Evolutionary conservation across 2,888 invertebrate genomes (phyloP).

Genomic region (Habroteleia sp.): DNA sequence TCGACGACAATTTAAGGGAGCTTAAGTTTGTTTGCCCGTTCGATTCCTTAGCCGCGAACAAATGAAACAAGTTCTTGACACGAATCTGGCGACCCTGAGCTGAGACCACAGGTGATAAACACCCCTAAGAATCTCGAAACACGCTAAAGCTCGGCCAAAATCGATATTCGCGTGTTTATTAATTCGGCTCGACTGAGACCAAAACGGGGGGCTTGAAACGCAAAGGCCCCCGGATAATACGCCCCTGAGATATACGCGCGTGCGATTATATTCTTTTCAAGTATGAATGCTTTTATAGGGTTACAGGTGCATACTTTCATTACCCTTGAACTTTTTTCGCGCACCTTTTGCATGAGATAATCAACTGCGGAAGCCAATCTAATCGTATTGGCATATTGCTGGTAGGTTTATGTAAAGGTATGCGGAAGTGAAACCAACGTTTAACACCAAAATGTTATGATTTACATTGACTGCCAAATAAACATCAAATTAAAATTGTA

Average conservation of each 20-base stretch:
- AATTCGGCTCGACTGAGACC: slow-evolving; percentile 11
- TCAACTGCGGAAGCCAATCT: slow-evolving; percentile 22
- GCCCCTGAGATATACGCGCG: slow-evolving; percentile 57
- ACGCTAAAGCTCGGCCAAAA: slow-evolving; percentile 68
- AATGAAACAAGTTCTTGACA: slow-evolving; percentile 73
- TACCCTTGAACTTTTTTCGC: slow-evolving; percentile 61
- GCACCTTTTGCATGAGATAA: slow-evolving; percentile 52
- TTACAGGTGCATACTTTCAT: slow-evolving; percentile 44
- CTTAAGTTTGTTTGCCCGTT: slow-evolving; percentile 25
- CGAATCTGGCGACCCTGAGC: slow-evolving; percentile 76
- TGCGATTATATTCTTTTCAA: slow-evolving; percentile 47
- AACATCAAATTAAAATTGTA: no score
- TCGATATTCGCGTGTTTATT: slow-evolving; percentile 56
- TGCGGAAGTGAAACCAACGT: slow-evolving; percentile 19
- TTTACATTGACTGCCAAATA: no score
- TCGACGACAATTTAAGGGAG: slow-evolving; percentile 23
- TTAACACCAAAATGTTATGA: no score
- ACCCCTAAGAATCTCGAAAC: slow-evolving; percentile 73
- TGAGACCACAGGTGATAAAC: slow-evolving; percentile 72
- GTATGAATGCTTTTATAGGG: slow-evolving; percentile 29
- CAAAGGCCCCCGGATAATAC: slow-evolving; percentile 38
- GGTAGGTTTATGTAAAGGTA: slow-evolving; percentile 1
- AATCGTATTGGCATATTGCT: slow-evolving; percentile 11
- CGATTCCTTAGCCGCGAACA: slow-evolving; percentile 31
- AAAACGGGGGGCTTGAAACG: background rate